phyloP scores from a whole-genome alignment of 2,113 vertebrate species.

The Sinocyclocheilus anophthalmus region DNA sequence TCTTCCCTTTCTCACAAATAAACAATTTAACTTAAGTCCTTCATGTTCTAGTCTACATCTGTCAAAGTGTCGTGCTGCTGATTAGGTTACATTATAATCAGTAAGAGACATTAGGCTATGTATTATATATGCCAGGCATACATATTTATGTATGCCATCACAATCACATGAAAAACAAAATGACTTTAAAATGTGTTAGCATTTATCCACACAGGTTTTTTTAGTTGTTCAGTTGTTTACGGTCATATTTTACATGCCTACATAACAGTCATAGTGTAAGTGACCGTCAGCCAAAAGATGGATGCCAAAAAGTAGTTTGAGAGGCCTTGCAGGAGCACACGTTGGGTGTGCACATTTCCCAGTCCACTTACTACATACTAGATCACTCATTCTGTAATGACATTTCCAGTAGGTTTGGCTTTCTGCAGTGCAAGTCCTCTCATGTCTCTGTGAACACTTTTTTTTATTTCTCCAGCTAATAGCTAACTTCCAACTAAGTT shows the following conservation, averaged over 20 bases:
- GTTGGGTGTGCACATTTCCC: background rate
- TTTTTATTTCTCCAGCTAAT: background rate
- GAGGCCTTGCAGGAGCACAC: background rate
- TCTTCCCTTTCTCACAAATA: background rate
- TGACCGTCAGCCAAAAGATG: background rate
- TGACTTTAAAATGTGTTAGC: too few species aligned
- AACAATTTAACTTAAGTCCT: background rate
- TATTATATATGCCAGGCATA: background rate
- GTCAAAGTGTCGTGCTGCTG: background rate
- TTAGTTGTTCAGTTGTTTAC: background rate
- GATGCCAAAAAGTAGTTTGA: conserved; percentile 6
- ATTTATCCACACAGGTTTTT: too few species aligned
- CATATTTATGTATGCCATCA: background rate
- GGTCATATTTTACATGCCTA: background rate
- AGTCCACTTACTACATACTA: background rate
- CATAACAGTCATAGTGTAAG: background rate
- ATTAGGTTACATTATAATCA: background rate
- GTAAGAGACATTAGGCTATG: background rate
- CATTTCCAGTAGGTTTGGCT: background rate
- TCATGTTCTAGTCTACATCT: background rate
- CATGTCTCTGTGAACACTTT: background rate
- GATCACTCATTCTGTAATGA: background rate
- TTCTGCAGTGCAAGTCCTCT: background rate
- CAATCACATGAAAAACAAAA: background rate
- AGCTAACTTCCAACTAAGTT: background rate